Conservation (phyloP, 2,888 invertebrate species). For the Chrysina gloriosa region DNA sequence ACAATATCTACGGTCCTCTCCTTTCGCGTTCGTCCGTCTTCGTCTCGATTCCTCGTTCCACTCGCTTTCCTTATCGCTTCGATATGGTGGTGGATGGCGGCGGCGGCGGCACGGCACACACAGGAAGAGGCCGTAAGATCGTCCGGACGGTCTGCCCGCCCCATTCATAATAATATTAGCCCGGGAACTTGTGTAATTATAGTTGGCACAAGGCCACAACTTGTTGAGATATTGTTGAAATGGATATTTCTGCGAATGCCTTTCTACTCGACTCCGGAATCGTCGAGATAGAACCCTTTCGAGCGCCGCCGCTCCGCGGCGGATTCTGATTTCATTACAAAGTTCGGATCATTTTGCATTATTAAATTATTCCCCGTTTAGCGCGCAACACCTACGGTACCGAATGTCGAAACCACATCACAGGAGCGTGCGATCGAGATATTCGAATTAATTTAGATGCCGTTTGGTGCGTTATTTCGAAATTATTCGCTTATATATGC, state of each 20-base stretch:
- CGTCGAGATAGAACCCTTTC: not conserved
- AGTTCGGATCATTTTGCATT: conserved; percentile 48
- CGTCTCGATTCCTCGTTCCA: not conserved
- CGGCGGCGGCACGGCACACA: not conserved
- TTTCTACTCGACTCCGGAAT: conserved; percentile 36
- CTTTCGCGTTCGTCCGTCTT: not conserved
- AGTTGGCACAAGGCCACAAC: conserved; percentile 46
- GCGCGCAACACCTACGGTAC: conserved; percentile 39
- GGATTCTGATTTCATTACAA: conserved; percentile 49
- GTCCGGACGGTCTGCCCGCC: conserved; percentile 10
- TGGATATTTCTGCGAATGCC: conserved; percentile 47
- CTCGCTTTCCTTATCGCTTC: not conserved
- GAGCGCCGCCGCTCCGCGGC: not conserved
- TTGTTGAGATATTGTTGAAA: conserved; percentile 49
- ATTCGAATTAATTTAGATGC: conserved; percentile 24
- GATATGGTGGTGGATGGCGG: not conserved
- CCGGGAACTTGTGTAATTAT: conserved; percentile 52
- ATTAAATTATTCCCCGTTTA: conserved; percentile 47
- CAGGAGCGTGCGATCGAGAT: conserved; percentile 13
- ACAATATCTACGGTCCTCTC: conserved; percentile 49
- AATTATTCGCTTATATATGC: not conserved
- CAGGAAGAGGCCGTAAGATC: conserved; percentile 5
- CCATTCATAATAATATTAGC: conserved; percentile 52
- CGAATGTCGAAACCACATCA: conserved; percentile 39
- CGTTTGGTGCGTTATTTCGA: not conserved